Base-by-base conservation (phyloP, 37 sponge, comb jelly and placozoan genomes). In the Chondrilla cf. caribensis region DNA sequence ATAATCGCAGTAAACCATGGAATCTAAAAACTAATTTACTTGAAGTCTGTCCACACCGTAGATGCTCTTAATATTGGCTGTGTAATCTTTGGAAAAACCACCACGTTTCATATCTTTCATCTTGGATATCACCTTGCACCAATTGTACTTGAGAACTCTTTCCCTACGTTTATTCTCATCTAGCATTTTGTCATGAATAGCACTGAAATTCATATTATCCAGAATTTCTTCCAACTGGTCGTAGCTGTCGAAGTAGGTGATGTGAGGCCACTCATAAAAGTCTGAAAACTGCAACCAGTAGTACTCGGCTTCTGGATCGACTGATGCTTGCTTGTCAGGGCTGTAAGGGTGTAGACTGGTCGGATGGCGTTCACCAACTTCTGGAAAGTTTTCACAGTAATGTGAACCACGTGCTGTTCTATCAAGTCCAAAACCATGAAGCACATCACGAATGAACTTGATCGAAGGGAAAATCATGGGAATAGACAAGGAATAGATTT, bases 231-330 rank as follows among this genome's bases (percentile, higher is more conserved):
- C 85, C 38, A 85, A 70, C 41, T 85, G 80, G 18, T 25, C n/a
- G 40, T 54, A 55, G 25, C 79, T 80, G 55, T 85, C 85, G 79
- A 85, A 85, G 41, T 85, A 47, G 3, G 41, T 58, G 19, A 85
- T 64, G 36, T 85, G 85, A 0, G 85, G 85, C 70, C 79, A 77
- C 62, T 85, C 54, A 28, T 55, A 85, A 41, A 85, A 79, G 58
- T 85, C 80, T 4, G 80, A 32, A 43, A 85, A 54, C 79, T 85
- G 85, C 80, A 85, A 21, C 85, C 85, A 85, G 70, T 85, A 85
- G 38, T 40, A 79, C 68, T 85, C 85, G 15, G 79, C 79, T 29
- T 85, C 85, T 17, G 60, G 32, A 28, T 79, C 85, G 3, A 14
- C 66, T 40, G 0, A 2, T 18, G 44, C 70, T 35, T 85, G 57